Evolutionary conservation across 1,140 invertebrate species (phyloP).

Genomic region (Drosophila simulans): DNA sequence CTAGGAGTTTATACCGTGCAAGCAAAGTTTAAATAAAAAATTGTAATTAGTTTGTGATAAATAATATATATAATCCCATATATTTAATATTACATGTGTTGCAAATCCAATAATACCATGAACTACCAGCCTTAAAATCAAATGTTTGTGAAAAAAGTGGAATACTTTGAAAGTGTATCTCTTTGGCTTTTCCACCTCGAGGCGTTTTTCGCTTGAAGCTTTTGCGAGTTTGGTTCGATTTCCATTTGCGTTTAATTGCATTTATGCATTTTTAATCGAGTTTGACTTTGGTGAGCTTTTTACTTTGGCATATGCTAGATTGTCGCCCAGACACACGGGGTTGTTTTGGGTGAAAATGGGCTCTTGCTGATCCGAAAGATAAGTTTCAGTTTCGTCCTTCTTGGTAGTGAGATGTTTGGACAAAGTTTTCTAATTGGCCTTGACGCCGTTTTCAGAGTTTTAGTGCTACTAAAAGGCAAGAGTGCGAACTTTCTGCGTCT

Average conservation of each 20-base stretch:
- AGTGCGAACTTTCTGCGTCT: constrained; percentile 31
- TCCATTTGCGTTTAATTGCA: constrained; percentile 59
- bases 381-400: constrained; percentile 30
- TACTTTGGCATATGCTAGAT: constrained; percentile 44
- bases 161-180: not conserved
- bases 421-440: constrained; percentile 56
- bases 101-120: too few relatives aligned
- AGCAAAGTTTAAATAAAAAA: not conserved
- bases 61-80: too few relatives aligned
- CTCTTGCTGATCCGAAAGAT: constrained; percentile 16
- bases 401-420: constrained; percentile 21
- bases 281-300: constrained; percentile 57
- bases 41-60: too few relatives aligned
- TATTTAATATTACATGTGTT: too few relatives aligned
- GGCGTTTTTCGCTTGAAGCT: constrained; percentile 26
- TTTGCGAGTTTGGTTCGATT: constrained; percentile 56
- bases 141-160: too few relatives aligned
- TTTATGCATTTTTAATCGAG: constrained; percentile 62
- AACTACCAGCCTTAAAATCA: too few relatives aligned
- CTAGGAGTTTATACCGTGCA: too few relatives aligned
- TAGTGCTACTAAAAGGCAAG: constrained; percentile 11
- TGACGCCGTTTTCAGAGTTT: constrained; percentile 36
- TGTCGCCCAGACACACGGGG: not conserved
- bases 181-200: constrained; percentile 2
- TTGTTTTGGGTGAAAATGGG: constrained; percentile 1